Base-by-base conservation (phyloP, 2,888 invertebrate species). In the Sarcophaga caerulescens region DNA sequence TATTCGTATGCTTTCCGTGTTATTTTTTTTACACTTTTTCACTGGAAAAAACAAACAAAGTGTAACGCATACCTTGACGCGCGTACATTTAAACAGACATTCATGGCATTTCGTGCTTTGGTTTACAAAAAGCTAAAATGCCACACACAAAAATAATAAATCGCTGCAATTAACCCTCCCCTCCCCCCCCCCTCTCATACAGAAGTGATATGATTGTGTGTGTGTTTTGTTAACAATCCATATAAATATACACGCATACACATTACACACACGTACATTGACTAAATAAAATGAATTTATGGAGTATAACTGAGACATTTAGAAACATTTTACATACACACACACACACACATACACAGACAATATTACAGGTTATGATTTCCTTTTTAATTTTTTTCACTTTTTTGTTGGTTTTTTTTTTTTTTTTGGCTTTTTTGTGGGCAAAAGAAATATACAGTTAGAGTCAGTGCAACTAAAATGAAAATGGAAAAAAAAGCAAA, bases 81-180 rank as follows among this genome's bases (percentile, higher is more conserved):
- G 21, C 12, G n/a, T 10, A 65, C 44, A 59, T 68, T 52, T 65
- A 73, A 57, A 66, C 1, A 47, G 59, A 76, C 73, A 68, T 86
- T 86, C 77, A 66, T 78, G 62, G 71, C 75, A 78, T 78, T 86
- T 81, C 66, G 84, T 81, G 86, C 68, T 78, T 75, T 71, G 62
- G 52, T 62, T 35, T 81, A 71, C 74, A 65, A 74, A 81, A 81
- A 74, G 69, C 70, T 81, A 81, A 52, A 86, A 77, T 81, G 74
- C 63, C 60, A 77, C 65, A 77, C 65, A 83, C 35, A 35, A 35
- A 69, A 70, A 83, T 83, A 83, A 85, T 79, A 85, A 85, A 86
- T 86, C 80, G 81, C 77, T 66, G 77, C 86, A 81, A 86, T 86
- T 84, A 86, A 84, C 60, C 65, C 45, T 23, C 25, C 21, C 10